Conservation (phyloP, 2,797 vertebrate genomes). For the Cuniculus paca region DNA sequence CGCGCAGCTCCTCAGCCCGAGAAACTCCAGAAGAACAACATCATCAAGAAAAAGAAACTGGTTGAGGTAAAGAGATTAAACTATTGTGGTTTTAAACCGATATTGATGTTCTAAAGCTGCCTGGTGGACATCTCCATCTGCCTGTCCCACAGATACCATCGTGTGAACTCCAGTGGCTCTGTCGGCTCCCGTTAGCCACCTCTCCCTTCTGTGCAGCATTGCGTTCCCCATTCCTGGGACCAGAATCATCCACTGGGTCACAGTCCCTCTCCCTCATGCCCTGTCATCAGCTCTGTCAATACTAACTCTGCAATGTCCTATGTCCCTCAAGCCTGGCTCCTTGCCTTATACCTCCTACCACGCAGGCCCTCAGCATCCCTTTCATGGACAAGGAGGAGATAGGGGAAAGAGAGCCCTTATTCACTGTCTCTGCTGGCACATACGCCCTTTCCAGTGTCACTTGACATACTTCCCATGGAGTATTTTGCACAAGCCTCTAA, state of each 20-base stretch:
- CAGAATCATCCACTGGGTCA: not conserved
- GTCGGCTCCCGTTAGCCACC: not conserved
- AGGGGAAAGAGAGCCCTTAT: accelerated
- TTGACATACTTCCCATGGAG: not conserved
- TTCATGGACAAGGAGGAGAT: not conserved
- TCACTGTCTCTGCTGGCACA: accelerated
- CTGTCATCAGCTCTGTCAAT: not conserved
- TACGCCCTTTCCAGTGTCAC: not conserved
- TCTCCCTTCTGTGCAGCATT: not conserved
- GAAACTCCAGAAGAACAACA: constrained; percentile 96
- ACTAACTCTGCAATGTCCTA: not conserved
- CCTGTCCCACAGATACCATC: not conserved
- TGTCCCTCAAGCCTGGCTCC: not conserved
- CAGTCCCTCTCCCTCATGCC: not conserved
- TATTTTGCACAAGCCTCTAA: not conserved
- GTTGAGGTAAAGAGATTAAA: constrained; percentile 91
- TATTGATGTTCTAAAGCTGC: not conserved
- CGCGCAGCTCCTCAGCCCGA: constrained; percentile 96
- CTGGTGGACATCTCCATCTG: not conserved
- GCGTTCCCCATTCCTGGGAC: not conserved
- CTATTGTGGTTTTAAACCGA: not conserved
- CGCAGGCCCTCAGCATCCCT: not conserved
- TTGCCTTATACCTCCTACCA: not conserved
- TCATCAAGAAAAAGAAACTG: constrained; percentile 96
- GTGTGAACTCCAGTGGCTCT: accelerated